Evolutionary conservation across 64 coral and sea anemone species (phyloP), one percentile per base, ranked within the genome.

Genomic region (Montipora capricornis): DNA sequence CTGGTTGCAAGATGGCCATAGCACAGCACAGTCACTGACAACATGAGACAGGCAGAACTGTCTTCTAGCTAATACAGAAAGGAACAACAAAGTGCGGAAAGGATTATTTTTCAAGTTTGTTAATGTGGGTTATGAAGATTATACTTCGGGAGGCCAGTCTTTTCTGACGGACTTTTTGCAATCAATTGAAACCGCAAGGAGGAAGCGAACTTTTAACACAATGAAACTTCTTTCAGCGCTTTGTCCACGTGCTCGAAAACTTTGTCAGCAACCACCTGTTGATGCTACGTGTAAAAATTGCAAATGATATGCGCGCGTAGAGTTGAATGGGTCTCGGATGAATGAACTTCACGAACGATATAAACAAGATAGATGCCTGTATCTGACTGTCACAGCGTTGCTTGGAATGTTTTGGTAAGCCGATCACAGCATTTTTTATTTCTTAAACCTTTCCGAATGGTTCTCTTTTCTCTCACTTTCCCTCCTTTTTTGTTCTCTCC

Each of bases 221-320:
- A 95, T 68, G 81, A 45, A 37, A 12, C 59, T 67, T 81, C 29
- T 58, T 49, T 68, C 84, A 95, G 77, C 71, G 57, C 76, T 17
- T 2, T 81, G 74, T 49, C 77, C 90, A 95, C 94, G 94, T 95
- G 94, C 87, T 51, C n/a, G 48, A 17, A 10, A 83, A 67, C 17
- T 4, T 76, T 76, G 37, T n/a, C 29, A 92, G 44, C 76, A 91
- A 92, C 90, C 94, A 92, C 90, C 91, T 95, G 94, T 91, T 95
- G 94, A 24, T 57, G 78, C 83, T 84, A 89, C 85, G 90, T 89
- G 90, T 87, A 70, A 82, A 17, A 11, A 47, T 68, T 92, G 78
- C 87, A 95, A 87, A 64, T 80, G 75, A 64, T 24, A 95, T 88
- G 9, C 3, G 20, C 5, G 12, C 61, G 58, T 9, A 11, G 81